Conservation (phyloP, 2,113 vertebrate species). For the Coryphaenoides rupestris region DNA sequence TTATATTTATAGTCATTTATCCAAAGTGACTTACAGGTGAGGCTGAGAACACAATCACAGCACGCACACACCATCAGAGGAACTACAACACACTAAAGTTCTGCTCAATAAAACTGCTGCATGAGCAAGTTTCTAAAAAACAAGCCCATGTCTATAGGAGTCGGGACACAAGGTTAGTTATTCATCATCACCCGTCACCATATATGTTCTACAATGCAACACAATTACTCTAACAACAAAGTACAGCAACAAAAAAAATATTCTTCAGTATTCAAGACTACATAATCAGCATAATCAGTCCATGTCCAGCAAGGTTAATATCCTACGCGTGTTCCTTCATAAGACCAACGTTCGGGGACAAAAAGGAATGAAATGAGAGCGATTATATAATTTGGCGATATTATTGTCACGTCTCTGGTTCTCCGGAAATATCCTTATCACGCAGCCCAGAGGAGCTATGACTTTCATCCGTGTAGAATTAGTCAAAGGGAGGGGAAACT, state of each 20-base stretch:
- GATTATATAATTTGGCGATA: neutral
- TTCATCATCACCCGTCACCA: too few species aligned
- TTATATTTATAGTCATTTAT: too few species aligned
- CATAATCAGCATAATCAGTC: neutral
- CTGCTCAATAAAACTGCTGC: too few species aligned
- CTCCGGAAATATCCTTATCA: neutral
- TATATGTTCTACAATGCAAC: too few species aligned
- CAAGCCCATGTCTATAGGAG: too few species aligned
- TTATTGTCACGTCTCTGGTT: neutral
- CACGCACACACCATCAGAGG: too few species aligned
- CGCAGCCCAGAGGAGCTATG: neutral
- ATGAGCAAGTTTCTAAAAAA: too few species aligned
- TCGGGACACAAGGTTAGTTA: too few species aligned
- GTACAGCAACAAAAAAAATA: conserved; percentile 7
- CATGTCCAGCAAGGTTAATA: neutral
- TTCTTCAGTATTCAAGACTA: neutral
- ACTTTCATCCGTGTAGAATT: neutral
- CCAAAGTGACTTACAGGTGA: too few species aligned
- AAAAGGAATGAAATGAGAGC: neutral
- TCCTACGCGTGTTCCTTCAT: neutral
- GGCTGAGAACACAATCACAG: too few species aligned
- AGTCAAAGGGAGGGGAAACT: neutral
- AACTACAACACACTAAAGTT: too few species aligned
- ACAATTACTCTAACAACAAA: too few species aligned
- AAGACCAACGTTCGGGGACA: neutral